Evolutionary conservation across 92 coral and sea anemone species (phyloP).

Genomic region (Zoanthus solanderi): DNA sequence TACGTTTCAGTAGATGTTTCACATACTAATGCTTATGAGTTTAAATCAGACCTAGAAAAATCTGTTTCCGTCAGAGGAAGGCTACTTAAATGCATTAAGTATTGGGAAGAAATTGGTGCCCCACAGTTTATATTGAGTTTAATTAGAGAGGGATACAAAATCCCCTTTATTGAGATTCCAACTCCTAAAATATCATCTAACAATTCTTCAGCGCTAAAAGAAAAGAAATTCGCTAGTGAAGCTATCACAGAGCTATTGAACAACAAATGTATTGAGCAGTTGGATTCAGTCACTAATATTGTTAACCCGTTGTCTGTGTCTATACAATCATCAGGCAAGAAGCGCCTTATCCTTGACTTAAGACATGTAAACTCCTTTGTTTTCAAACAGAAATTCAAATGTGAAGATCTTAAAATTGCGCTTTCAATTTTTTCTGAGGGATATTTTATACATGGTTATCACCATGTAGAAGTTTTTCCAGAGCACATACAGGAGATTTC

Average conservation of each 20-base stretch:
- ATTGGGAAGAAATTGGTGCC: slow-evolving; percentile 45
- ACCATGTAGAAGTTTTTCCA: no score
- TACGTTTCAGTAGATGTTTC: not conserved
- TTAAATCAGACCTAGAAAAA: not conserved
- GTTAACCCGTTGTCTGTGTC: slow-evolving; percentile 61
- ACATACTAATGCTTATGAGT: slow-evolving; percentile 11
- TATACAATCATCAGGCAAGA: slow-evolving; percentile 52
- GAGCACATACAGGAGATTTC: no score
- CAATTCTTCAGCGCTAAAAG: slow-evolving; percentile 47
- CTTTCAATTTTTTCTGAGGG: slow-evolving; percentile 26
- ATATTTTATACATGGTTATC: not conserved
- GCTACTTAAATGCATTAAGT: slow-evolving; percentile 35
- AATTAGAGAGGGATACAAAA: slow-evolving; percentile 55
- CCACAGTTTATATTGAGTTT: slow-evolving; percentile 41
- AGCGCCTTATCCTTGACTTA: slow-evolving; percentile 48
- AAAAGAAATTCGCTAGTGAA: slow-evolving; percentile 45
- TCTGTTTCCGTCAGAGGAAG: slow-evolving; percentile 40
- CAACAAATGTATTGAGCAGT: slow-evolving; percentile 44
- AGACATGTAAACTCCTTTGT: slow-evolving; percentile 15
- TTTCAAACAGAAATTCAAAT: slow-evolving; percentile 59
- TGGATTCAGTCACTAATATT: slow-evolving; percentile 19
- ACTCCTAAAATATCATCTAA: slow-evolving; percentile 39
- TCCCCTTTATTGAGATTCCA: slow-evolving; percentile 44
- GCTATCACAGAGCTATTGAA: not conserved
- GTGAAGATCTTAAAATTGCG: slow-evolving; percentile 49